Evolutionary conservation across 2,113 vertebrate species (phyloP).

Genomic region (Jaculus jaculus): DNA sequence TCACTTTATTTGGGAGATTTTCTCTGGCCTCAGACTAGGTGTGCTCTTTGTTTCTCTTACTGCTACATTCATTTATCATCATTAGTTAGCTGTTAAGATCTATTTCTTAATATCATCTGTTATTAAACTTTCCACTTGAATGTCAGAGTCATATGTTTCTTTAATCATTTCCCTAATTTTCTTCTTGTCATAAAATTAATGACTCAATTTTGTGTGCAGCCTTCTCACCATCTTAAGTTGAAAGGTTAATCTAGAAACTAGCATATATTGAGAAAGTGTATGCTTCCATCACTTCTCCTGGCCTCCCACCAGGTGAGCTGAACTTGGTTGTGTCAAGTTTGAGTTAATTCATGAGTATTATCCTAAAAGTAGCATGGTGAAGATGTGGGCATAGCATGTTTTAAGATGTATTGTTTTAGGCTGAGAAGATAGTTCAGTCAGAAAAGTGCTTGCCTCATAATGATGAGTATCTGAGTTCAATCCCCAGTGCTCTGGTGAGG

Average conservation of each 20-base stretch:
- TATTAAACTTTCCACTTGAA: conserved; percentile 21
- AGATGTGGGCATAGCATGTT: not conserved
- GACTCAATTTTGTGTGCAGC: not conserved
- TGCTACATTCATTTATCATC: not conserved
- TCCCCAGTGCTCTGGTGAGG: too few species aligned
- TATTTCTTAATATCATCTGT: conserved; percentile 37
- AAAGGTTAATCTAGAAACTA: conserved; percentile 35
- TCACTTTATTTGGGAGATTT: not conserved
- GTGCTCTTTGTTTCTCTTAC: not conserved
- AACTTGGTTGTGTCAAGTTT: conserved; percentile 41
- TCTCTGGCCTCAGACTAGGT: not conserved
- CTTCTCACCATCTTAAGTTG: conserved; percentile 25
- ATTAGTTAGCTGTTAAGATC: not conserved
- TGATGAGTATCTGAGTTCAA: too few species aligned
- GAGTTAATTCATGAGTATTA: conserved; percentile 44
- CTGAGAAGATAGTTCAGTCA: too few species aligned
- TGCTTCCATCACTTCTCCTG: conserved; percentile 14
- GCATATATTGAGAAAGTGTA: not conserved
- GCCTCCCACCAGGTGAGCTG: not conserved
- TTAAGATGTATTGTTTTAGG: conserved; percentile 39
- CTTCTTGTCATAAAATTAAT: conserved; percentile 33
- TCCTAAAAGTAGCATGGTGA: not conserved
- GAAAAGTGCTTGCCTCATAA: too few species aligned
- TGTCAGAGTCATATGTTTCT: conserved; percentile 23
- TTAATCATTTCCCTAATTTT: conserved; percentile 44